phyloP scores from a whole-genome alignment of 1,140 invertebrate genomes.

The Ceratina australensis region DNA sequence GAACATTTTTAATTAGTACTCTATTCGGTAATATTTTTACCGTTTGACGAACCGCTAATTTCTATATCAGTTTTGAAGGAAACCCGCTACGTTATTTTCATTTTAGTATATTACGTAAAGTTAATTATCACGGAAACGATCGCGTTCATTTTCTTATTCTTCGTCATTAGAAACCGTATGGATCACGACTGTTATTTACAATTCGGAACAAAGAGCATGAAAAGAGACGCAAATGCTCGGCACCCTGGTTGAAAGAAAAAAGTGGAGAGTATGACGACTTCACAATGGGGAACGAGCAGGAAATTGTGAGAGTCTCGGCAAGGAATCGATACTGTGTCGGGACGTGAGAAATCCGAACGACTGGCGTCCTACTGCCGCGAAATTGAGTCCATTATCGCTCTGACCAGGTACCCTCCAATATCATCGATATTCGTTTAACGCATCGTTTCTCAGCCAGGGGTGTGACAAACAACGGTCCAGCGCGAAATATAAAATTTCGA shows the following conservation, averaged over 20 bases:
- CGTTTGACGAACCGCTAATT: not conserved
- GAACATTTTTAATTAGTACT: not conserved
- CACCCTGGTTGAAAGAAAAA: conserved; percentile 16
- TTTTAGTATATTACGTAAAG: too few relatives aligned
- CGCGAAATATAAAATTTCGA: conserved; percentile 66
- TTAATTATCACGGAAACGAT: too few relatives aligned
- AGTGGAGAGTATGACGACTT: conserved; percentile 50
- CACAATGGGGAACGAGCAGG: conserved; percentile 49
- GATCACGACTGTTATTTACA: not conserved
- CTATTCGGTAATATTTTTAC: not conserved
- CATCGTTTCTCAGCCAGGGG: conserved; percentile 55
- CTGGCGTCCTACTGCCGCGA: conserved; percentile 53
- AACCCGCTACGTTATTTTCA: too few relatives aligned
- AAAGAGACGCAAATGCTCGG: conserved; percentile 29
- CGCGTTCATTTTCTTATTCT: not conserved
- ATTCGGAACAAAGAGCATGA: conserved; percentile 17
- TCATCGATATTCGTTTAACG: conserved; percentile 71
- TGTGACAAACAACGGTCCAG: conserved; percentile 63
- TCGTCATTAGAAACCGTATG: conserved; percentile 1
- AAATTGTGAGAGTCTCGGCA: conserved; percentile 50
- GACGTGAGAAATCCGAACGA: conserved; percentile 60
- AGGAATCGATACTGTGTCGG: conserved; percentile 59
- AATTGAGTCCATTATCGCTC: conserved; percentile 70
- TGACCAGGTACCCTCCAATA: conserved; percentile 64
- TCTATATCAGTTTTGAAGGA: too few relatives aligned